phyloP scores from a whole-genome alignment of 2,888 invertebrate genomes.

The Caenorhabditis wallacei region DNA sequence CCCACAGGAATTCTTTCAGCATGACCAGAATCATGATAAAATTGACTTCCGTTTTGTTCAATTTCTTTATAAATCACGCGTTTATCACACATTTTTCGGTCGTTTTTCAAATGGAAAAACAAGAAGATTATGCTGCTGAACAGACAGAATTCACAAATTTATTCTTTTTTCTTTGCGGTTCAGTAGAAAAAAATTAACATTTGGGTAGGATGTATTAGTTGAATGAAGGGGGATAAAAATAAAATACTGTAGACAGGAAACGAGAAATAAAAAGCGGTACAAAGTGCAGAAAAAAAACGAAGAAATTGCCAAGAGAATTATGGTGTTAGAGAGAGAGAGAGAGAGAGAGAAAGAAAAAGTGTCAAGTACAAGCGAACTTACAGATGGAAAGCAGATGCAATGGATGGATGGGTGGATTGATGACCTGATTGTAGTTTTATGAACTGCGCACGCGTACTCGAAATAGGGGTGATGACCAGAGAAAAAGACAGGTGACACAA shows the following conservation, averaged over 20 bases:
- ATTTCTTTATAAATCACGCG: constrained; percentile 14
- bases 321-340: not conserved
- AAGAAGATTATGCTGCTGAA: constrained; percentile 15
- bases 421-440: constrained; percentile 47
- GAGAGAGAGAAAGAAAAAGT: too few species aligned
- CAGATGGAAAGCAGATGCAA: constrained; percentile 46
- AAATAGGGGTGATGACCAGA: constrained; percentile 30
- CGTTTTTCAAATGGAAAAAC: constrained; percentile 15
- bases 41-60: constrained; percentile 3
- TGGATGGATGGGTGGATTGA: constrained; percentile 1
- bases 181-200: not conserved
- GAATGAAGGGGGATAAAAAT: not conserved
- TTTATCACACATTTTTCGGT: constrained; percentile 17
- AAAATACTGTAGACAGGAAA: not conserved
- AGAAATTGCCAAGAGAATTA: not conserved
- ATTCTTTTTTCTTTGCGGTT: constrained; percentile 5
- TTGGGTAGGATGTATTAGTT: too few species aligned
- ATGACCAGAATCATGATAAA: constrained; percentile 17
- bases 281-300: constrained; percentile 21
- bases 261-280: not conserved
- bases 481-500: constrained; percentile 25
- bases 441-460: constrained; percentile 40
- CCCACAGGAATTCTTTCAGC: not conserved
- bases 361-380: constrained; percentile 40
- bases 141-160: constrained; percentile 14